Evolutionary conservation across 2,113 vertebrate species (phyloP), one percentile per base, ranked within the genome.

Genomic region (Ochotona princeps): DNA sequence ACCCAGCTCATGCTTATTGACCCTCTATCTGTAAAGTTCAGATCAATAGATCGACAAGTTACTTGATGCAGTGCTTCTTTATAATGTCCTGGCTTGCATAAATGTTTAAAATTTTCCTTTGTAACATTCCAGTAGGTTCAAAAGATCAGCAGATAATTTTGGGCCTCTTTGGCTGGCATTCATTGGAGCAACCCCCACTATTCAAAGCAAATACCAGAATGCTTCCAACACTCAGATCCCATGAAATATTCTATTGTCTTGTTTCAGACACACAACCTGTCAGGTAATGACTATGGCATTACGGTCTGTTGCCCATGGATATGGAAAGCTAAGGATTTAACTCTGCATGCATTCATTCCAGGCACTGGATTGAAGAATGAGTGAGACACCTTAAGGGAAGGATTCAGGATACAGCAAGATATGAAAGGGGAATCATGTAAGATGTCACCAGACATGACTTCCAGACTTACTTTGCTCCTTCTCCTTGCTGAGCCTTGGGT

Each of bases 71-170:
- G 69, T 78, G 30, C 51, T 75, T 87, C 26, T 89, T 13, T 66
- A 32, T 47, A 85, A 65, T 79, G 26, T 69, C 4, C 25, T 93
- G 20, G 20, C 44, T 95, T 90, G 73, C 38, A 66, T 85, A 90
- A 76, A 87, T 69, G 54, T 86, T 89, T 91, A 88, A 84, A 89
- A 78, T 57, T 83, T 86, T 44, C 91, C 91, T 92, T 92, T 65
- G 25, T 32, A 72, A 32, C 47, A 32, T 86, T 60, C 75, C 35
- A 35, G 3, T 51, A 75, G 26, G 7, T 76, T 94, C 73, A 87
- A 44, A 87, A 92, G 80, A 65, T 91, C 87, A 83, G 76, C 47
- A 25, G 87, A 30, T 69, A 32, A 72, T 86, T 94, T 83, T 51
- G 26, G n/a, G 26, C 44, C 81, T 84, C 90, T 95, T 51, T 79